Evolutionary conservation across 2,888 invertebrate species (phyloP), one percentile per base, ranked within the genome.

Genomic region (Tiliacea aurago): DNA sequence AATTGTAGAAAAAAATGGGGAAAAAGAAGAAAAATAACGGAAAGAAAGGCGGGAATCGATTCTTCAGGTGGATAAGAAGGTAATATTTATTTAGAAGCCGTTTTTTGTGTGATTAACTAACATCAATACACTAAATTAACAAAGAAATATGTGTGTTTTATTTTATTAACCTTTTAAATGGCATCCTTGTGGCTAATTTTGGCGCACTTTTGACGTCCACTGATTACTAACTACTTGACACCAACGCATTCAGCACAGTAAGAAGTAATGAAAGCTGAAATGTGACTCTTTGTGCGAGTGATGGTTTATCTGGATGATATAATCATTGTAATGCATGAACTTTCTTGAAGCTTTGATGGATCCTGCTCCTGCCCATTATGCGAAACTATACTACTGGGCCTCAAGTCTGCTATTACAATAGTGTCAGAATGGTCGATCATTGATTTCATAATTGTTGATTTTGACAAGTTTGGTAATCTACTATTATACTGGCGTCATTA

Each of bases 21-120:
- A 96, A 95, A 84, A 96, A 95, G 92, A 96, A 95, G 93, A 96
- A 95, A 92, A 93, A 92, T 89, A 93, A 85, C 84, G 93, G 90
- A 20, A 95, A 93, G 85, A 95, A 92, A 86, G 91, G 92, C 56
- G 94, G 95, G 23, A 95, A 94, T 88, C 90, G 95, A 80, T 96
- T 96, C 89, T 96, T 96, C 85, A 93, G 96, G 62, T 96, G 96
- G 96, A 96, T 96, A 76, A 91, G 92, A 93, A 96, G 96, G 96
- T 96, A 95, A 90, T 64, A 77, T 47, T 62, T 23, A 59, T 70
- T 71, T 33, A 20, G 45, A 62, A 37, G 0, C 0, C 41, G 43
- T 64, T 61, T 23, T 63, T 67, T 74, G 70, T 80, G 80, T 84
- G 73, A 68, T 49, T 67, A 74, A 73, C 64, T 67, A 74, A 73